These are phyloP conservation scores for Diachrysia chrysitis DNA, from an alignment of 2,888 invertebrate genomes.

Conservation along the genomic window DNA sequence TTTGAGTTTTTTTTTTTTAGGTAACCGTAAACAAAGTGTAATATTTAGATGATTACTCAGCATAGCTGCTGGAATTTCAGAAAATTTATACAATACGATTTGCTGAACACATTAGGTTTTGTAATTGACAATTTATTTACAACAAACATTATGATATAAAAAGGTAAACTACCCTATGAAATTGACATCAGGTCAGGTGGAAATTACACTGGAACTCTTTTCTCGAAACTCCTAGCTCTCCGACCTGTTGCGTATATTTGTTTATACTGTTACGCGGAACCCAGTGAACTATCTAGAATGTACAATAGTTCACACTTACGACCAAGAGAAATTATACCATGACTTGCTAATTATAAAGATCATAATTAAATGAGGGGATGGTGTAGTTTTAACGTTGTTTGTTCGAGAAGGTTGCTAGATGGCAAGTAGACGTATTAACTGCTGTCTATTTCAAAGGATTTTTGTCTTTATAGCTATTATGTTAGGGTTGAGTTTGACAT, in stretches of 20 bases:
- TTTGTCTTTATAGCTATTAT: constrained; percentile 12
- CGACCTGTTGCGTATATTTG: constrained; percentile 78
- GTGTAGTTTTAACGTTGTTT: constrained; percentile 15
- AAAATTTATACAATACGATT: no score
- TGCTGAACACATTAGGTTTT: no score
- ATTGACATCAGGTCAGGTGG: constrained; percentile 29
- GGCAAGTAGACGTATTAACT: constrained; percentile 28
- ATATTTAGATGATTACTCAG: no score
- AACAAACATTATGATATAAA: background rate
- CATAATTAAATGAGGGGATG: background rate
- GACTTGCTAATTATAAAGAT: fast-evolving
- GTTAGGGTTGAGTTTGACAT: constrained; percentile 19
- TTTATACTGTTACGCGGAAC: constrained; percentile 74
- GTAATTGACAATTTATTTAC: background rate
- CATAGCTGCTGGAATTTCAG: no score
- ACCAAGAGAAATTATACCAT: constrained; percentile 12
- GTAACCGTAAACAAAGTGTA: no score
- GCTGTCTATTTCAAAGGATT: constrained; percentile 2
- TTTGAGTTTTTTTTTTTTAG: no score
- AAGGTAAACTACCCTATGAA: constrained; percentile 18
- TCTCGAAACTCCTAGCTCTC: constrained; percentile 55
- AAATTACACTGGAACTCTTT: constrained; percentile 28
- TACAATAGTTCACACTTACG: constrained; percentile 9
- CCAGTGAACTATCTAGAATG: constrained; percentile 70
- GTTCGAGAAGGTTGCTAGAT: constrained; percentile 36